A percentile compares a stretch with the other conserved stretches of the same genome.
These are phyloP conservation scores for Pygathrix nemaeus DNA, from an alignment of 2,113 vertebrate species.

Conservation along the genomic window DNA sequence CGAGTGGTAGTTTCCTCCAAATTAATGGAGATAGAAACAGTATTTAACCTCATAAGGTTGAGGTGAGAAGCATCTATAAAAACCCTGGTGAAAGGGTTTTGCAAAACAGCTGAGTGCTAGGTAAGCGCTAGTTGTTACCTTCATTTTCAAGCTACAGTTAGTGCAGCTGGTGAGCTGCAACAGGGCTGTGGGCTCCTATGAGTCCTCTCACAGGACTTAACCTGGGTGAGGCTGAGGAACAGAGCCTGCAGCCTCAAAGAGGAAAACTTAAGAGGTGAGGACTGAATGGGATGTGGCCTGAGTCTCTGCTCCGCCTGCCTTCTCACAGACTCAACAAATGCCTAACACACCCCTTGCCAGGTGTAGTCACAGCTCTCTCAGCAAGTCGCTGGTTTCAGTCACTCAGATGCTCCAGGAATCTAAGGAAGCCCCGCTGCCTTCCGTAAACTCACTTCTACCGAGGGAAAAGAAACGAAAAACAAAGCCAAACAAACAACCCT, in stretches of 20 bases:
- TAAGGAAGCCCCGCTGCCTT: background rate
- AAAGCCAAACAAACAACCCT: background rate
- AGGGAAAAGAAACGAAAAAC: background rate
- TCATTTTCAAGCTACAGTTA: background rate
- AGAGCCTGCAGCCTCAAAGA: background rate
- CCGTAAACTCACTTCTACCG: background rate
- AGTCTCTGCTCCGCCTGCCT: background rate
- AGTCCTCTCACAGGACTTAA: too few relatives aligned
- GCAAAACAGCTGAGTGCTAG: background rate
- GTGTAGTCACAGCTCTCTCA: background rate
- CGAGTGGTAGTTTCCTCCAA: slow-evolving; percentile 52
- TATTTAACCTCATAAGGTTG: slow-evolving; percentile 29
- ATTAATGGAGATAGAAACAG: slow-evolving; percentile 46
- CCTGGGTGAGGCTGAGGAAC: background rate
- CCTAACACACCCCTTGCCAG: background rate
- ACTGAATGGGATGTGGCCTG: background rate
- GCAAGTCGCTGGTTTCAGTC: background rate
- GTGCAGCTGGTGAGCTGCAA: background rate
- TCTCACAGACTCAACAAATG: background rate
- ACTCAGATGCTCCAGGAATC: background rate
- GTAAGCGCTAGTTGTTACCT: background rate
- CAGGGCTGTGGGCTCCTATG: background rate
- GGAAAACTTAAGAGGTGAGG: background rate
- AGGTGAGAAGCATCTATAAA: slow-evolving; percentile 34
- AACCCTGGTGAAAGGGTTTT: background rate